Evolutionary conservation across 2,888 invertebrate species (phyloP).

Genomic region (Kryphioiulus occultus): DNA sequence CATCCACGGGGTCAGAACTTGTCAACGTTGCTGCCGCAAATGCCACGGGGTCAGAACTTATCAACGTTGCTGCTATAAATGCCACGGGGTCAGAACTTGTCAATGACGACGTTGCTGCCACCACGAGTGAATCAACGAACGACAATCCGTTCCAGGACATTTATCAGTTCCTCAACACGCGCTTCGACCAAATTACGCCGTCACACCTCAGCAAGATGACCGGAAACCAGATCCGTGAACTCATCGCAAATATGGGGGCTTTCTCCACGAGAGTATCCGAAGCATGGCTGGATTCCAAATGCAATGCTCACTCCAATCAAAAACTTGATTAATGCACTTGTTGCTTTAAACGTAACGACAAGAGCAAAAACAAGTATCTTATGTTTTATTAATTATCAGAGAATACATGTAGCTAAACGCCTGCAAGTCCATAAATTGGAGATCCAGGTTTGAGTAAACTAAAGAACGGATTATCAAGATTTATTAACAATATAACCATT

Average conservation of each 20-base stretch:
- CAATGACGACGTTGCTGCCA: neutral
- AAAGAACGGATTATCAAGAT: too few species aligned
- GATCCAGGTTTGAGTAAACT: too few species aligned
- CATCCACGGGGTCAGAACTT: neutral
- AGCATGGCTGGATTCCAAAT: conserved; percentile 21
- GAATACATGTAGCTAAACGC: too few species aligned
- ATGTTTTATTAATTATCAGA: neutral
- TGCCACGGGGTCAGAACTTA: too few species aligned
- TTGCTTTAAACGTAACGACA: neutral
- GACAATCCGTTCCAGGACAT: neutral
- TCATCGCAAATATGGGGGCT: neutral
- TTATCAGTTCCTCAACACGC: neutral
- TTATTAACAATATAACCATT: too few species aligned
- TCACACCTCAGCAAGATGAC: neutral
- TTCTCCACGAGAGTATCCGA: neutral
- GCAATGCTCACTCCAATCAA: neutral
- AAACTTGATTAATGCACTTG: neutral
- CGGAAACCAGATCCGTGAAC: neutral
- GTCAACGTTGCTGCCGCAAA: neutral
- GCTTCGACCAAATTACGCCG: neutral
- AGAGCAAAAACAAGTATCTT: neutral
- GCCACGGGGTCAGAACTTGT: neutral
- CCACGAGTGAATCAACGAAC: neutral
- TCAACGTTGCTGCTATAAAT: neutral
- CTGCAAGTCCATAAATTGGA: too few species aligned